Conservation (phyloP, 92 coral and sea anemone genomes). For the Montipora capitata region DNA sequence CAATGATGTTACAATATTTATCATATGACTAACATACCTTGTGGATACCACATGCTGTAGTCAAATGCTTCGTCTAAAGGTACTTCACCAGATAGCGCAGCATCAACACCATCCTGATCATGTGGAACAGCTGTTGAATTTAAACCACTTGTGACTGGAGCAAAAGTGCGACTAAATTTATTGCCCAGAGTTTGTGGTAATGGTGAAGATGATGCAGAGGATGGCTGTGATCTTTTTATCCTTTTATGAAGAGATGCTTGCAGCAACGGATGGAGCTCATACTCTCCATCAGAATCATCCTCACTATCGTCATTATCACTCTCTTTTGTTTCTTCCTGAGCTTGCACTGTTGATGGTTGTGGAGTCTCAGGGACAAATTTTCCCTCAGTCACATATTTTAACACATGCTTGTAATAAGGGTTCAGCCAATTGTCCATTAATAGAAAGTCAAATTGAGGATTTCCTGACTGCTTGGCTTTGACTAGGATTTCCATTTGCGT, state of each 20-base stretch:
- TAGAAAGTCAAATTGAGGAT: conserved; percentile 98
- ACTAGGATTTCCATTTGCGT: conserved; percentile 98
- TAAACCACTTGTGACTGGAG: conserved; percentile 50
- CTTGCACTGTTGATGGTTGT: conserved; percentile 62
- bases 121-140: conserved; percentile 54
- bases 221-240: conserved; percentile 61
- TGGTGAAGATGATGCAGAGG: conserved; percentile 82
- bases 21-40: conserved; percentile 15
- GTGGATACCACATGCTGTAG: conserved; percentile 63
- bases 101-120: not conserved
- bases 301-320: conserved; percentile 13
- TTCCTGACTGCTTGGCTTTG: conserved; percentile 99
- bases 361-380: conserved; percentile 79
- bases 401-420: conserved; percentile 94
- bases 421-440: conserved; percentile 95
- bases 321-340: conserved; percentile 70
- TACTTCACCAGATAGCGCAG: not conserved
- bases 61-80: conserved; percentile 18
- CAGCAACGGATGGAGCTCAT: conserved; percentile 94
- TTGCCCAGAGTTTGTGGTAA: conserved; percentile 71
- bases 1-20: too few species aligned
- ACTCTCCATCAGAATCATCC: conserved; percentile 87
- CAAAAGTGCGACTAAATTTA: conserved; percentile 70
- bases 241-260: conserved; percentile 93
- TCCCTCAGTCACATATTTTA: conserved; percentile 81